These are phyloP conservation scores for Calephelis perditalis DNA, from an alignment of 2,888 invertebrate species.

Conservation along the genomic window DNA sequence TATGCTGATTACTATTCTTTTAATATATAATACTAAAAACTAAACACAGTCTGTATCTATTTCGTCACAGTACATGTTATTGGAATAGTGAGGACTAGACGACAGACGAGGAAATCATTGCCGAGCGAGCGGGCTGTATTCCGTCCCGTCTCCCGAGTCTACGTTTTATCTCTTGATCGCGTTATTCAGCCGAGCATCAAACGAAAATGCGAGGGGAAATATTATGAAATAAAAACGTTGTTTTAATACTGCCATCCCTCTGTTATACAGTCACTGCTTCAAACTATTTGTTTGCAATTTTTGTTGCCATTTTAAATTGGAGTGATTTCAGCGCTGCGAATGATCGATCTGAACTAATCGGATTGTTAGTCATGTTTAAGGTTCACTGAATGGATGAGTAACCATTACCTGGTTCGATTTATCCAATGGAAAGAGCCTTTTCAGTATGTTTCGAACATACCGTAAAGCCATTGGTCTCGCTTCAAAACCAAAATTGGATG, in stretches of 20 bases:
- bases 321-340: neutral
- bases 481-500: too few relatives aligned
- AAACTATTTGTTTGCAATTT: slow-evolving; percentile 32
- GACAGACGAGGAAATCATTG: slow-evolving; percentile 47
- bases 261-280: slow-evolving; percentile 15
- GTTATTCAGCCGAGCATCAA: slow-evolving; percentile 71
- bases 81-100: slow-evolving; percentile 29
- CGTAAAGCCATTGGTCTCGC: too few relatives aligned
- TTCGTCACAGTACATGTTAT: neutral
- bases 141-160: slow-evolving; percentile 52
- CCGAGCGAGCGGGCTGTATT: slow-evolving; percentile 45
- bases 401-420: too few relatives aligned
- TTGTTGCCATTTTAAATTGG: slow-evolving; percentile 13
- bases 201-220: slow-evolving; percentile 62
- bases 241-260: slow-evolving; percentile 40
- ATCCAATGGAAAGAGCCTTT: too few relatives aligned
- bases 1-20: too few relatives aligned
- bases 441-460: too few relatives aligned
- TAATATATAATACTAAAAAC: neutral
- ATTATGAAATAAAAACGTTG: slow-evolving; percentile 56
- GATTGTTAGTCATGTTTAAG: too few relatives aligned
- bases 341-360: neutral
- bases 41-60: neutral
- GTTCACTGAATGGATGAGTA: too few relatives aligned
- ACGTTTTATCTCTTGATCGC: slow-evolving; percentile 72